phyloP scores from a whole-genome alignment of 2,113 vertebrate species.

The Rhipidura dahli region DNA sequence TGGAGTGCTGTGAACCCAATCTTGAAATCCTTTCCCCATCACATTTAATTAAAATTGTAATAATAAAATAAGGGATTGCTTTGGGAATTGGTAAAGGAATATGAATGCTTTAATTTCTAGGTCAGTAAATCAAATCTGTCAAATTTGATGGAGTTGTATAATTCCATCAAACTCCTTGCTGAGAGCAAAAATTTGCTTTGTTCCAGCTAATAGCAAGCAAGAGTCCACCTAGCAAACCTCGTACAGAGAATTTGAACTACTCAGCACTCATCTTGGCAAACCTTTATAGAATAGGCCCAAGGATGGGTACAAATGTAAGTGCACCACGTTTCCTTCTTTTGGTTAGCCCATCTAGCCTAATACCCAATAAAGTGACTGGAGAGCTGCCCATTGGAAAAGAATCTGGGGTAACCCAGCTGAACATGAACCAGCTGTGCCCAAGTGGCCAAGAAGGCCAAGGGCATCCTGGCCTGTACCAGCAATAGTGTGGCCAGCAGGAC shows the following conservation, averaged over 20 bases:
- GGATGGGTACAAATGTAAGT: neutral
- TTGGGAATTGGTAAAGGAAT: neutral
- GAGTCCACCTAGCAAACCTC: neutral
- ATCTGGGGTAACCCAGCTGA: neutral
- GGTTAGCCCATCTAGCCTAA: neutral
- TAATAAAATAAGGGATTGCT: neutral
- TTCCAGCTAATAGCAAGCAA: neutral
- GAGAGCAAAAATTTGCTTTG: neutral
- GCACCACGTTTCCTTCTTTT: neutral
- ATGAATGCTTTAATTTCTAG: neutral
- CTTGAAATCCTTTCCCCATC: neutral
- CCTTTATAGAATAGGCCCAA: neutral
- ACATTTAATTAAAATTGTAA: neutral
- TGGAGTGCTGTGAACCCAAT: neutral
- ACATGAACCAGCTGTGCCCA: neutral
- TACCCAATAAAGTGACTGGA: neutral
- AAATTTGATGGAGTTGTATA: neutral
- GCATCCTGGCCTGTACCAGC: neutral
- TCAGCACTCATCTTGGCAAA: neutral
- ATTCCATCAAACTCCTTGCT: neutral
- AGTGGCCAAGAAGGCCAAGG: neutral
- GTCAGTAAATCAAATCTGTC: slow-evolving; percentile 10
- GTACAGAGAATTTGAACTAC: neutral
- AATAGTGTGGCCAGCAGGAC: neutral
- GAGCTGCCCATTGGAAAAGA: neutral